Evolutionary conservation across 2,888 invertebrate species (phyloP).

Genomic region (Geophilus truncorum): DNA sequence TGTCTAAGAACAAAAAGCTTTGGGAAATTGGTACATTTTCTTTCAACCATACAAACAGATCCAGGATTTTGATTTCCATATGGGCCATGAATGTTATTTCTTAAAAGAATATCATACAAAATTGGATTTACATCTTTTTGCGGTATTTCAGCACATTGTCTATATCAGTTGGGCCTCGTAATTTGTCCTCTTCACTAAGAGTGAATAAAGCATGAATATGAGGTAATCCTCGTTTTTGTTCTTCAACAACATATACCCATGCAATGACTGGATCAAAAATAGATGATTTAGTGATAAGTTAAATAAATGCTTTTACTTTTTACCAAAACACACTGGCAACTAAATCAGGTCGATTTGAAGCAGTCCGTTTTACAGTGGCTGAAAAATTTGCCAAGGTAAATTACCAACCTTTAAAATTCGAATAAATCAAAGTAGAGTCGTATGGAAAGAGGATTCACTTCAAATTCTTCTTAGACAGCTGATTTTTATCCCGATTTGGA

Average conservation of each 20-base stretch:
- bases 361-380: too few relatives aligned
- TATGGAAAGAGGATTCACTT: too few relatives aligned
- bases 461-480: too few relatives aligned
- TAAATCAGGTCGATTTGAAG: too few relatives aligned
- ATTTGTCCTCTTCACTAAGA: constrained; percentile 35
- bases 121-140: not conserved
- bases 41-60: constrained; percentile 48
- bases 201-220: constrained; percentile 39
- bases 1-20: constrained; percentile 41
- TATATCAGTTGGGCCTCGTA: not conserved
- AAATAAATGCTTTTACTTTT: too few relatives aligned
- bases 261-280: not conserved
- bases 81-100: constrained; percentile 25
- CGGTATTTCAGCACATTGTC: constrained; percentile 22
- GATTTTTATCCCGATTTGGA: too few relatives aligned
- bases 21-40: constrained; percentile 47
- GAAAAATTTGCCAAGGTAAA: too few relatives aligned
- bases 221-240: constrained; percentile 41
- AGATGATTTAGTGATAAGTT: too few relatives aligned
- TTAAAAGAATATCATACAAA: not conserved
- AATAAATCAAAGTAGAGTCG: too few relatives aligned
- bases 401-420: too few relatives aligned
- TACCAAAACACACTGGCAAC: too few relatives aligned
- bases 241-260: constrained; percentile 39
- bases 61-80: too few relatives aligned